Evolutionary conservation across 2,888 invertebrate genomes (phyloP).

Genomic region (Hypomecis punctinalis): DNA sequence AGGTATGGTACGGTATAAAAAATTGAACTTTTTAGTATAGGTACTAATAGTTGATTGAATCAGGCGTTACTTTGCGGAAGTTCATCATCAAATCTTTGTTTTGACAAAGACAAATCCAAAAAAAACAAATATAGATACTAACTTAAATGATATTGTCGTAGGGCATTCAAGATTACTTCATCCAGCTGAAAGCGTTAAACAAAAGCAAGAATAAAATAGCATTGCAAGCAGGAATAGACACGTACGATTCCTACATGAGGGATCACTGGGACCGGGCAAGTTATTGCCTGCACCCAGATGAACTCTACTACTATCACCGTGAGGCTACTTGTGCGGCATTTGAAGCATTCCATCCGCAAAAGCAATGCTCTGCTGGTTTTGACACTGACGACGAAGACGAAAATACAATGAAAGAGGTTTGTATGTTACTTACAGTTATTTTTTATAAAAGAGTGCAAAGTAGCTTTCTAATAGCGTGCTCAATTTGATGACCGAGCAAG

Average conservation of each 20-base stretch:
- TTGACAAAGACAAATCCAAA: too few relatives aligned
- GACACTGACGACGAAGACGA: conserved; percentile 11
- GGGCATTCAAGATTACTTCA: conserved; percentile 7
- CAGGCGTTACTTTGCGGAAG: too few relatives aligned
- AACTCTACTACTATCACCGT: conserved; percentile 4
- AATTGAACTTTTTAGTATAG: too few relatives aligned
- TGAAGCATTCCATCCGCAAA: background rate
- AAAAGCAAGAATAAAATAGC: conserved; percentile 12
- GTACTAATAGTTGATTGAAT: too few relatives aligned
- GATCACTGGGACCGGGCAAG: background rate
- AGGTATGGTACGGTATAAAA: too few relatives aligned
- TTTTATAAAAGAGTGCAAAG: too few relatives aligned
- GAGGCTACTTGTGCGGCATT: conserved; percentile 2
- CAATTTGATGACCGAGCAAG: too few relatives aligned
- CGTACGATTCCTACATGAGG: conserved; percentile 8
- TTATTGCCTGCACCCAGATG: conserved; percentile 14
- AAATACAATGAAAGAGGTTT: background rate
- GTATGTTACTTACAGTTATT: background rate
- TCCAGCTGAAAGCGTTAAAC: conserved; percentile 11
- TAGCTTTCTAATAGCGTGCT: too few relatives aligned
- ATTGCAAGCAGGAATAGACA: background rate
- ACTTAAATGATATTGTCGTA: background rate
- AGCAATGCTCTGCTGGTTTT: conserved; percentile 6
- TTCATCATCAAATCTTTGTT: too few relatives aligned
- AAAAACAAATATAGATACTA: too few relatives aligned